Evolutionary conservation across 1,140 invertebrate species (phyloP), one percentile per base, ranked within the genome.

Genomic region (Macrocentrus cingulum): DNA sequence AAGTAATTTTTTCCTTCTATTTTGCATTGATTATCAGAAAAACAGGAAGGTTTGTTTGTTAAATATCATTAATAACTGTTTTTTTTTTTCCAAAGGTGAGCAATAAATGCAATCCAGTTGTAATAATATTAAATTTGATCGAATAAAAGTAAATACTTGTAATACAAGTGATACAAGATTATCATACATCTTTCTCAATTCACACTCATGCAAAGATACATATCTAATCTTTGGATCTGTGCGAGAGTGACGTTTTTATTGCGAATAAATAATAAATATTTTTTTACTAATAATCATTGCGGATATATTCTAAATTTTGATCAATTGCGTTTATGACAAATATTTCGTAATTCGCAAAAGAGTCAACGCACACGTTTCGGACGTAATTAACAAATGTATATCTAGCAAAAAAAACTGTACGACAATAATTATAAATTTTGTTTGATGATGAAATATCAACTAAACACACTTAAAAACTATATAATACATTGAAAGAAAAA

Each of bases 401-500:
- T 67, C 56, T 50, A 53, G 20, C 34, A 56, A 66, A 69, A 67
- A 70, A 64, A 67, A 61, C 64, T 73, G 66, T 73, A 72, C 65
- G 72, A 62, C 67, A 73, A 70, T 61, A 51, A 44, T 52, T 67
- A 66, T 68, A 63, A n/a, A 67, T 58, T 65, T 42, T 65, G 62
- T 64, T 63, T 61, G 22, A 60, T 69, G 59, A 66, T n/a, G n/a
- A 69, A 64, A 45, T 65, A 62, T 65, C 57, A 45, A 62, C 56
- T 69, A 66, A 75, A 72, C 63, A 70, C 61, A 69, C 69, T 74
- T 65, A 66, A 72, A 68, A 70, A n/a, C 66, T 74, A 74, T 75
- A 71, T 74, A 73, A 70, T 77, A 76, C 69, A 75, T 66, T 74
- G 25, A 13, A 76, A 77, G 72, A 74, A 76, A 68, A 70, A 72